Conservation (phyloP, 2,797 vertebrate species). For the Aldrovandia affinis region DNA sequence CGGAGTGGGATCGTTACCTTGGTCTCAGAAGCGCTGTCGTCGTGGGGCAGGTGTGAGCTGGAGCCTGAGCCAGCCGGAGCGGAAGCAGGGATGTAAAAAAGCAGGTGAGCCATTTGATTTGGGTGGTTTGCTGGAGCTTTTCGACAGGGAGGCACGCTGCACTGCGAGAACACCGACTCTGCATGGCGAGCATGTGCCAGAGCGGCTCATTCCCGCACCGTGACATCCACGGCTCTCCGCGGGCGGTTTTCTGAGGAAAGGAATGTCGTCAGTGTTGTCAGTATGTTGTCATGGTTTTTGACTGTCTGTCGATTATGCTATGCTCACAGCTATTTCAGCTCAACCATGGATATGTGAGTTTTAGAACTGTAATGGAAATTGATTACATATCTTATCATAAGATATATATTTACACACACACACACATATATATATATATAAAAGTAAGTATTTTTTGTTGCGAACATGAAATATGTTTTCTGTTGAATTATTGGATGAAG, state of each 20-base stretch:
- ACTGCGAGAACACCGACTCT: neutral
- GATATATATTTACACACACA: too few species aligned
- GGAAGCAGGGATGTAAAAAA: neutral
- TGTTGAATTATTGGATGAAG: too few species aligned
- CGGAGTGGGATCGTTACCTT: neutral
- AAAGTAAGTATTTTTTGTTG: too few species aligned
- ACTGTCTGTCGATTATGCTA: neutral
- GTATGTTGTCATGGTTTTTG: neutral
- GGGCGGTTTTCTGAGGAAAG: neutral
- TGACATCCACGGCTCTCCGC: neutral
- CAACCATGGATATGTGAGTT: neutral
- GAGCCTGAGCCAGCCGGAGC: neutral
- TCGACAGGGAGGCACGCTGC: neutral
- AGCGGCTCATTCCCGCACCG: neutral
- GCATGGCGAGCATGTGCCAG: neutral
- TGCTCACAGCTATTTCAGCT: neutral
- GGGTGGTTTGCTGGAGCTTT: neutral
- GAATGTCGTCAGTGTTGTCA: neutral
- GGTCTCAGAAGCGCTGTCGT: neutral
- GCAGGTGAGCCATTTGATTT: neutral
- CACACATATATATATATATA: too few species aligned
- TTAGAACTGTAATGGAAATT: neutral
- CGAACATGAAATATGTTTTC: too few species aligned
- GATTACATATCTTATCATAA: neutral
- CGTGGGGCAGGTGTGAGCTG: neutral